phyloP scores from a whole-genome alignment of 1,140 invertebrate genomes.

The Drosophila quadrilineata region DNA sequence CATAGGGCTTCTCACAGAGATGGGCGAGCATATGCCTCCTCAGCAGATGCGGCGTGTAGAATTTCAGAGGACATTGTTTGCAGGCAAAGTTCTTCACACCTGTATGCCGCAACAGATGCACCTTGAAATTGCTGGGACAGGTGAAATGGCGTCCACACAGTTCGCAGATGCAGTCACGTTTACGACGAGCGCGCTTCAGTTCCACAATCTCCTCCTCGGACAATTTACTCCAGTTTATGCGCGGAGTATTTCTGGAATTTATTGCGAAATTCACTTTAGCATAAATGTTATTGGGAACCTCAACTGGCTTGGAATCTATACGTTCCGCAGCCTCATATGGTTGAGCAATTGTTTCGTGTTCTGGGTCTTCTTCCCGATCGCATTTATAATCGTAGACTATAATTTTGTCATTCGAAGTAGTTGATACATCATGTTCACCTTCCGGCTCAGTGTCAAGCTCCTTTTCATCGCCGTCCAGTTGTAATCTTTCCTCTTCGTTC shows the following conservation, averaged over 20 bases:
- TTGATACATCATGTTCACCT: no score
- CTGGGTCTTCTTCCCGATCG: not conserved
- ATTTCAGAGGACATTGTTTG: slow-evolving; percentile 43
- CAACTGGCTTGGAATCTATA: not conserved
- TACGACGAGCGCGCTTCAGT: slow-evolving; percentile 55
- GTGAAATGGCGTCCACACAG: slow-evolving; percentile 57
- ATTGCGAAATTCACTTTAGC: slow-evolving; percentile 46
- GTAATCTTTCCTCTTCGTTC: slow-evolving; percentile 8
- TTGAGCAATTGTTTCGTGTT: not conserved
- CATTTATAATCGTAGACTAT: not conserved
- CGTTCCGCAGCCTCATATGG: not conserved
- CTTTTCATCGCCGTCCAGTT: not conserved
- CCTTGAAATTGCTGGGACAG: slow-evolving; percentile 63
- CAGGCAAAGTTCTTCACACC: slow-evolving; percentile 47
- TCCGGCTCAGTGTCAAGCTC: not conserved
- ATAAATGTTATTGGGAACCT: slow-evolving; percentile 5
- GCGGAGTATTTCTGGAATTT: slow-evolving; percentile 19
- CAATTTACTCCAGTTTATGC: slow-evolving; percentile 53
- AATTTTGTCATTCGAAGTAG: not conserved
- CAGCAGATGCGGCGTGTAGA: slow-evolving; percentile 58
- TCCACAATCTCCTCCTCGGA: slow-evolving; percentile 53
- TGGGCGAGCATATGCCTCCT: slow-evolving; percentile 48
- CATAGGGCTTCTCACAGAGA: slow-evolving; percentile 35
- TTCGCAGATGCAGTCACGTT: slow-evolving; percentile 61
- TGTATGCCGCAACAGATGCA: slow-evolving; percentile 56